phyloP scores from a whole-genome alignment of 1,140 invertebrate species.

The Cotesia vestalis region DNA sequence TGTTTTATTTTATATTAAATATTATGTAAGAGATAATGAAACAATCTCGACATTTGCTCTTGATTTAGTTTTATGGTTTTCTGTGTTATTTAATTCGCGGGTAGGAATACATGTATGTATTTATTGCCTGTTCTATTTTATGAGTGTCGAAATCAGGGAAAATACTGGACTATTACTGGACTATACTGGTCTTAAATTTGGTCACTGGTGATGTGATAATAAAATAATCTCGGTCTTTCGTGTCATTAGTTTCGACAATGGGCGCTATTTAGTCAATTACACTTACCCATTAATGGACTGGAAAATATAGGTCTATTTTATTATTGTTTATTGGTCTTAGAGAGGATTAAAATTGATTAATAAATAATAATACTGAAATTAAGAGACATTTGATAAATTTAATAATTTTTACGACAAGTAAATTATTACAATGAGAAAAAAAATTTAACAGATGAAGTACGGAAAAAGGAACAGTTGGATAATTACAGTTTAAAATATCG shows the following conservation, averaged over 20 bases:
- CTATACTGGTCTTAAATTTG: no score
- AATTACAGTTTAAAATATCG: no score
- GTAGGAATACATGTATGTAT: no score
- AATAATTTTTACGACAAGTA: no score
- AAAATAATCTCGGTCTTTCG: constrained; percentile 64
- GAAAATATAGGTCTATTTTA: no score
- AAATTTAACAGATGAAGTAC: no score
- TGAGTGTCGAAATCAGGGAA: constrained; percentile 39
- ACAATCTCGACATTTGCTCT: constrained; percentile 19
- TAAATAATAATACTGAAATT: no score
- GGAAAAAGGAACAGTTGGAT: no score
- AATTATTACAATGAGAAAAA: no score
- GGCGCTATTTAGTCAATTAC: constrained; percentile 55
- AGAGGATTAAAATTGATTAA: no score
- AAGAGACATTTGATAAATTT: no score
- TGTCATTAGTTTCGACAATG: constrained; percentile 62
- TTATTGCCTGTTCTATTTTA: constrained; percentile 27
- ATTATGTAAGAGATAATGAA: constrained; percentile 11
- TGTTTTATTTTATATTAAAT: neutral
- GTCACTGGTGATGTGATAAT: constrained; percentile 61
- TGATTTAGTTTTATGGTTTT: constrained; percentile 5
- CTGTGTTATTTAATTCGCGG: neutral
- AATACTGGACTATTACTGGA: constrained; percentile 45
- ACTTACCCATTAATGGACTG: constrained; percentile 50
- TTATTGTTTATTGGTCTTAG: neutral